These are phyloP conservation scores for Drosophila limbata DNA, from an alignment of 2,888 invertebrate genomes.

Conservation along the genomic window DNA sequence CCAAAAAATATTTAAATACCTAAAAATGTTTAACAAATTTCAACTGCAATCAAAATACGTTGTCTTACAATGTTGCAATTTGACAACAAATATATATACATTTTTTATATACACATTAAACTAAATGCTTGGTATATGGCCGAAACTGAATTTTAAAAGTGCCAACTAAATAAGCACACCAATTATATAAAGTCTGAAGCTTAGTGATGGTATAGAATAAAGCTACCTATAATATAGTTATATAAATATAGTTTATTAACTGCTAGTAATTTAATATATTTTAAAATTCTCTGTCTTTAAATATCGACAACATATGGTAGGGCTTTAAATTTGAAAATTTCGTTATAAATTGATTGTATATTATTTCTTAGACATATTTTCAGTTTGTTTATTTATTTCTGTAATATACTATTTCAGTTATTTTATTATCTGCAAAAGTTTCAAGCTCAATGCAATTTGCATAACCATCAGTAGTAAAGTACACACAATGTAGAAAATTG, in stretches of 20 bases:
- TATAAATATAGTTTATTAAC: neutral
- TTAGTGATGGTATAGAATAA: no score
- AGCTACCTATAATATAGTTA: no score
- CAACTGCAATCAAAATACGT: conserved; percentile 7
- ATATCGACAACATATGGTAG: neutral
- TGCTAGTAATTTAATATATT: neutral
- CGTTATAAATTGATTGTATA: no score
- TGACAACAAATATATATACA: neutral
- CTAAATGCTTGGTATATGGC: neutral
- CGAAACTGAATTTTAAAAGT: neutral
- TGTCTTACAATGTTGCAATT: conserved; percentile 4
- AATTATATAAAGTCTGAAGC: neutral
- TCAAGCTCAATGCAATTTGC: neutral
- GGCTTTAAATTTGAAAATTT: no score
- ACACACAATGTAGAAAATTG: conserved; percentile 29
- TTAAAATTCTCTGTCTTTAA: neutral
- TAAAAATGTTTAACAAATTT: neutral
- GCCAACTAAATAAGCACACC: conserved; percentile 1
- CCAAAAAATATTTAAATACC: neutral
- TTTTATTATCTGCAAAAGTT: conserved; percentile 10
- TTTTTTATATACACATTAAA: neutral
- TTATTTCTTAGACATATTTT: neutral
- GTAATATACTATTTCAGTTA: neutral
- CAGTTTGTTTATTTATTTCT: neutral
- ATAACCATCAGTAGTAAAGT: conserved; percentile 10